Conservation (phyloP, 2,888 invertebrate species). For the Adelphocoris suturalis region DNA sequence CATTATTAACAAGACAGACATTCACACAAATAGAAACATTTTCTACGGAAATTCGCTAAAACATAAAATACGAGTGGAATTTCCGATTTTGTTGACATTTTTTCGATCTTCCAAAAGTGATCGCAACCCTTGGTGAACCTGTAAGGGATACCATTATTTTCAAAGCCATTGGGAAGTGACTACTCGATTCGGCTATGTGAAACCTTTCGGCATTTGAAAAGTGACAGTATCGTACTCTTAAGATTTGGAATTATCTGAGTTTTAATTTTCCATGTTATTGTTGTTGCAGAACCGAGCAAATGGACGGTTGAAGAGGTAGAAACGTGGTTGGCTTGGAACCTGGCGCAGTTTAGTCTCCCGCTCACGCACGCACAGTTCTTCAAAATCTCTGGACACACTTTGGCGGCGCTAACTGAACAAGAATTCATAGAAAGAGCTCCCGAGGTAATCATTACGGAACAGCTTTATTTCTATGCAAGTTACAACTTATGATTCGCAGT, state of each 20-base stretch:
- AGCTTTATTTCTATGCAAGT: neutral
- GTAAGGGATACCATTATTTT: too few species aligned
- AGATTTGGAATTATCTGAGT: too few species aligned
- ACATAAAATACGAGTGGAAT: too few species aligned
- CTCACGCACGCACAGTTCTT: conserved; percentile 87
- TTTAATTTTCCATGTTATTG: neutral
- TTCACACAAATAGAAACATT: too few species aligned
- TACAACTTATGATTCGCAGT: too few species aligned
- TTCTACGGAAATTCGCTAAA: too few species aligned
- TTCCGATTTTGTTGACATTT: too few species aligned
- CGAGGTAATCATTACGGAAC: conserved; percentile 84
- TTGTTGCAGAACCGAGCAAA: conserved; percentile 87
- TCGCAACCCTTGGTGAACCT: too few species aligned
- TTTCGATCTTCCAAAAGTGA: too few species aligned
- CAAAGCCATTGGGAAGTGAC: too few species aligned
- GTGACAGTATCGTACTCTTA: too few species aligned
- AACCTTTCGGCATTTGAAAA: neutral
- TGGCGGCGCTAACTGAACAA: conserved; percentile 89
- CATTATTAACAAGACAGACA: too few species aligned
- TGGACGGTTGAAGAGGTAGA: conserved; percentile 93
- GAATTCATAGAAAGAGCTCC: conserved; percentile 91
- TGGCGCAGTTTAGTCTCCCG: conserved; percentile 87
- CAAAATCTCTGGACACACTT: conserved; percentile 87
- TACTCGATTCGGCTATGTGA: neutral
- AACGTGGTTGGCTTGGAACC: conserved; percentile 93